phyloP scores from a whole-genome alignment of 2,113 vertebrate species.

The Cyprinodon variegatus region DNA sequence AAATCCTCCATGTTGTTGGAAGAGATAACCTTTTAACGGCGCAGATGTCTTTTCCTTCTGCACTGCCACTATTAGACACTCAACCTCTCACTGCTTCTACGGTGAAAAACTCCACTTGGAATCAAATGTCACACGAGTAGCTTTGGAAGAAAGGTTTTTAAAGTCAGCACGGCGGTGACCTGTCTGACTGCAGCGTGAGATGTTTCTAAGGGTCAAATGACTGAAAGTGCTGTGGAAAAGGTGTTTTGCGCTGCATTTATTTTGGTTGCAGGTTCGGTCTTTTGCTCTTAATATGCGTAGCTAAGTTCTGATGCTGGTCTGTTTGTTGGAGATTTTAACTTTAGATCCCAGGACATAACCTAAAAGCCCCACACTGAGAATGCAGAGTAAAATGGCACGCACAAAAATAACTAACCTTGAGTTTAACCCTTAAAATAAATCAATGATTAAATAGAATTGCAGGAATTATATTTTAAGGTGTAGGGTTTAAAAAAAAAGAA shows the following conservation, averaged over 20 bases:
- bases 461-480: no score
- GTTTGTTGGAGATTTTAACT: background rate
- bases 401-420: background rate
- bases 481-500: background rate
- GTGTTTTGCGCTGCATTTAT: conserved; percentile 4
- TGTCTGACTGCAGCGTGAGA: background rate
- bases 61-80: conserved; percentile 44
- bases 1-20: conserved; percentile 42
- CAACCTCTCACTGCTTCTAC: conserved; percentile 26
- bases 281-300: background rate
- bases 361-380: background rate
- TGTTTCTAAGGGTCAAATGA: conserved; percentile 19
- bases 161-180: conserved; percentile 28
- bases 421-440: background rate
- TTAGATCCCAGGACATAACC: background rate
- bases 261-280: conserved; percentile 19
- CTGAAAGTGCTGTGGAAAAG: conserved; percentile 4
- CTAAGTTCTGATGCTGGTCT: background rate
- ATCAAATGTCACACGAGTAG: conserved; percentile 60
- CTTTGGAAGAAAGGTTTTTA: conserved; percentile 31
- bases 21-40: conserved; percentile 62
- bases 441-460: no score
- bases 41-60: conserved; percentile 47
- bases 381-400: background rate
- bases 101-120: conserved; percentile 35